These are phyloP conservation scores for Empidonax traillii DNA, from an alignment of 2,113 vertebrate genomes.

Conservation along the genomic window DNA sequence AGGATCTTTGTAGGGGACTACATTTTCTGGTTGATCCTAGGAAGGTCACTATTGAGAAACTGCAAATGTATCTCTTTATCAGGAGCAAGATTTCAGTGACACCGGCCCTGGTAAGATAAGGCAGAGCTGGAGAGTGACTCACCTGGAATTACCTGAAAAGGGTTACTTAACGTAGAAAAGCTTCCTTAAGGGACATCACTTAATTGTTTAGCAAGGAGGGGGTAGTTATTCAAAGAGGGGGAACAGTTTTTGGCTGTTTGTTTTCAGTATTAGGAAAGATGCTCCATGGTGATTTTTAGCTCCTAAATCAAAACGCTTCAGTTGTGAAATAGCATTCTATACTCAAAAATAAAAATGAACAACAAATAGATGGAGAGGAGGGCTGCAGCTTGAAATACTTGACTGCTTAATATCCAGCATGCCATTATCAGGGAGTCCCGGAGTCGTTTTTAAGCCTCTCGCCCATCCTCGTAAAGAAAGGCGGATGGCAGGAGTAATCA, in stretches of 20 bases:
- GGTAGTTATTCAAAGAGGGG: not conserved
- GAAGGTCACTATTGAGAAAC: not conserved
- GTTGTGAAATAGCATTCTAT: not conserved
- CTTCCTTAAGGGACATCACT: not conserved
- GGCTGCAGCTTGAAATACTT: conserved; percentile 39
- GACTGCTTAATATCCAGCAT: conserved; percentile 58
- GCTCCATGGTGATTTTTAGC: not conserved
- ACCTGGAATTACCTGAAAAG: not conserved
- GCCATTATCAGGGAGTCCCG: conserved; percentile 65
- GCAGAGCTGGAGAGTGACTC: not conserved
- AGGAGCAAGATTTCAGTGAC: not conserved
- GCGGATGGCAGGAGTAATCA: conserved; percentile 37
- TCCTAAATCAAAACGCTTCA: not conserved
- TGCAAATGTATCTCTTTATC: not conserved
- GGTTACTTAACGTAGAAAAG: not conserved
- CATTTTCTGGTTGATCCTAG: not conserved
- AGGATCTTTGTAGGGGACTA: not conserved
- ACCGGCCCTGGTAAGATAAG: not conserved
- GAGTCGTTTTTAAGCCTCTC: conserved; percentile 52
- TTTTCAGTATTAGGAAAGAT: not conserved
- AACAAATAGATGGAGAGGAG: not conserved
- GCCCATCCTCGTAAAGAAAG: conserved; percentile 54
- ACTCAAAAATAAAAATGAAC: not conserved
- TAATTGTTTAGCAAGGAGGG: not conserved
- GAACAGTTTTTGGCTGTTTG: not conserved